phyloP scores from a whole-genome alignment of 2,797 vertebrate genomes.

The Thripadectes ignobilis region DNA sequence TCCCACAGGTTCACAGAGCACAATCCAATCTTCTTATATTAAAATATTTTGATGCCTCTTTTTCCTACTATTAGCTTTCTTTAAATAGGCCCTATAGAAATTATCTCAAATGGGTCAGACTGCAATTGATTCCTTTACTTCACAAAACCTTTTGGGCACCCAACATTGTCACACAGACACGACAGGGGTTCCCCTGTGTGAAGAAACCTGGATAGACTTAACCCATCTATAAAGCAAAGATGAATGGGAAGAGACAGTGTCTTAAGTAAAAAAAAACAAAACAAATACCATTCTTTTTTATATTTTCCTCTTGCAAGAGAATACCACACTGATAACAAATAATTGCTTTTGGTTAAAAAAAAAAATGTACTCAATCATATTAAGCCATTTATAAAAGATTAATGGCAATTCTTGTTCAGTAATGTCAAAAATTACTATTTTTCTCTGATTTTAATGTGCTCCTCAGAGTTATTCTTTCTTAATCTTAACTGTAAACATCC shows the following conservation, averaged over 20 bases:
- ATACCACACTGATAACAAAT: background rate
- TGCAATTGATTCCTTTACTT: background rate
- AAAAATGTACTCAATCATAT: background rate
- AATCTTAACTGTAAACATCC: background rate
- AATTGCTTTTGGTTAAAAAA: background rate
- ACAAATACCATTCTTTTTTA: background rate
- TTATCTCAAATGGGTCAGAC: background rate
- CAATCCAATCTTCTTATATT: background rate
- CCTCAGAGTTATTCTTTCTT: background rate
- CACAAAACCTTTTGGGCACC: background rate
- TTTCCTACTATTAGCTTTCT: background rate
- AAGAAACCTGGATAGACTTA: background rate
- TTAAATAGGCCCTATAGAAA: background rate
- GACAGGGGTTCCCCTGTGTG: background rate
- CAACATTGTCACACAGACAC: fast-evolving
- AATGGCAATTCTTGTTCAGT: background rate
- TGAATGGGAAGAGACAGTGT: background rate
- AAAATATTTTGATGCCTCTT: background rate
- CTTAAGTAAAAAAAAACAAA: background rate
- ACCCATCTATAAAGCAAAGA: background rate
- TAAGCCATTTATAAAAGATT: background rate
- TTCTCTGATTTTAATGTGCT: background rate
- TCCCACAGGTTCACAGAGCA: background rate
- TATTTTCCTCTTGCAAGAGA: background rate
- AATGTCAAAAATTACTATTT: background rate